Base-by-base conservation (phyloP, 92 coral and sea anemone genomes). In the Epizoanthus scotinus region DNA sequence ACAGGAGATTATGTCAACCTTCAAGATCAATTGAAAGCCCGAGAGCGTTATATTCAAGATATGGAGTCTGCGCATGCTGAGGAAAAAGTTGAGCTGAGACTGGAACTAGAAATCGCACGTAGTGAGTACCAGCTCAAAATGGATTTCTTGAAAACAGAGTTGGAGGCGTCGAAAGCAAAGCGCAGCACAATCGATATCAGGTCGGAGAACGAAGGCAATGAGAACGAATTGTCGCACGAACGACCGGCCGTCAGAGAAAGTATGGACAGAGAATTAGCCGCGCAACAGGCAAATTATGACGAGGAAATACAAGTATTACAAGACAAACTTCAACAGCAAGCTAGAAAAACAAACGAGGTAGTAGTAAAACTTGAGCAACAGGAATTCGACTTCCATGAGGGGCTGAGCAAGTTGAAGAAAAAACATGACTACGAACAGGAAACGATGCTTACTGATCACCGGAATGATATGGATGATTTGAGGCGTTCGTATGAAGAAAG, bases 111-210 rank as follows among this genome's bases (percentile, higher is more conserved):
- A 40, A 89, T 90, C 55, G 65, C 89, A n/a, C 90, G 85, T 78
- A 94, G 94, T 47, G 96, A 95, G 57, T 85, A 91, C 55, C 94
- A 93, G 67, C 84, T 95, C 63, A 96, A 95, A 31, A 31, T 95
- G 20, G 90, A 90, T 36, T 88, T 92, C 86, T 68, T 93, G 54
- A 86, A 85, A 77, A 86, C 87, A 58, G 98, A 90, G 63, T 78
- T 95, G 74, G 91, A 91, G 22, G 94, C 86, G 47, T n/a, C 82
- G 28, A 90, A 87, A 61, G 83, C 78, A 6, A 85, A 85, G 29
- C 85, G 74, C 28, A 91, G 85, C 64, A 89, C 78, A 49, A 61
- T 83, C 29, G 71, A 74, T 21, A 50, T 67, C 21, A 88, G 73
- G 14, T 84, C 88, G 21, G 91, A 85, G 53, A 73, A 77, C 54